Evolutionary conservation across 1,140 invertebrate genomes (phyloP), one percentile per base, ranked within the genome.

Genomic region (Leptinotarsa texana): DNA sequence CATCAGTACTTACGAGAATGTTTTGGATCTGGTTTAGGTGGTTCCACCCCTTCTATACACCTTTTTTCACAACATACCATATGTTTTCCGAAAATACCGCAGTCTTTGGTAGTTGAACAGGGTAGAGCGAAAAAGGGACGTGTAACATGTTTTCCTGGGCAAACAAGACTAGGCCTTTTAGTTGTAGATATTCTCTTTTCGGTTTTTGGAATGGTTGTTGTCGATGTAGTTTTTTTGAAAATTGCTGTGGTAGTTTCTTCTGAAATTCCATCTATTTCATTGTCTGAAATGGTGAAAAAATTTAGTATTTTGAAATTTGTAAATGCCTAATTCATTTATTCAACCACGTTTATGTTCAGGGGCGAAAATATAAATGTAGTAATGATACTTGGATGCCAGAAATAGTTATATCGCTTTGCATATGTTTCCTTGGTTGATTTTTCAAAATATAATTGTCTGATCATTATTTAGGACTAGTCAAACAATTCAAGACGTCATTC

Each of bases 11-110:
- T 84, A 91, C 90, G 89, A 84, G 87, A 85, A 81, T 91, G 90
- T 27, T 84, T 76, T 67, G 86, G 83, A 74, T 89, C 88, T 49
- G 85, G 79, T 51, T 87, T 78, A 1, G 89, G 89, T 73, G 89
- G 87, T 11, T 87, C 83, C 33, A 88, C 83, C 6, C 89, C 90
- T 68, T 88, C 86, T n/a, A 89, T 86, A 78, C 90, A 90, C 78
- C 87, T 87, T 73, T 86, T 87, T 63, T 79, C 70, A 69, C 81
- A 82, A 69, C 81, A 82, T 4, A 80, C 18, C 73, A 78, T 75
- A 42, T 76, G 69, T 27, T 62, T 63, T 22, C 81, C 80, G 21
- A 80, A 74, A 57, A 76, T 62, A 13, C 66, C 47, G 71, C 81
- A 82, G 73, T 82, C 80, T 72, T 74, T 75, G 42, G 73, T 76